Conservation (phyloP, 2,797 vertebrate genomes). For the Esox masquinongy region DNA sequence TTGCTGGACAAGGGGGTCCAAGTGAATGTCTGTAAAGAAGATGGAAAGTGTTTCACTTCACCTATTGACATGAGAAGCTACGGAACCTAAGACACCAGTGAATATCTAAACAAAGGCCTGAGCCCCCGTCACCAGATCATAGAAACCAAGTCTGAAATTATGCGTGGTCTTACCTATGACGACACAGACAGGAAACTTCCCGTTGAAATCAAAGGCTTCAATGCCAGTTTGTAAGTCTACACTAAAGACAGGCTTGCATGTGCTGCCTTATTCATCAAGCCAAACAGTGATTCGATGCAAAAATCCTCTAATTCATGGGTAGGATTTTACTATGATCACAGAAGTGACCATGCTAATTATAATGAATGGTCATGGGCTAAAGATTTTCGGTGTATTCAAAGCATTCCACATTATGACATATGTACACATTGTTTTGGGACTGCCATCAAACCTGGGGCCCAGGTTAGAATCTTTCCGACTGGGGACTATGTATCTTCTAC, state of each 20-base stretch:
- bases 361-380: neutral
- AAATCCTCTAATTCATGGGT: conserved; percentile 8
- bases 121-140: neutral
- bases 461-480: conserved; percentile 3
- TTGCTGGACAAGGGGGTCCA: neutral
- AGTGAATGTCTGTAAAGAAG: neutral
- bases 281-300: neutral
- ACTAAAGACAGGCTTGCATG: conserved; percentile 1
- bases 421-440: neutral
- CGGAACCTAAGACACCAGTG: neutral
- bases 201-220: neutral
- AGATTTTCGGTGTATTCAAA: neutral
- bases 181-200: neutral
- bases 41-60: neutral
- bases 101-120: neutral
- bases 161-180: neutral
- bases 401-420: neutral
- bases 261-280: neutral
- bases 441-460: neutral
- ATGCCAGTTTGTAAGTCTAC: conserved; percentile 11
- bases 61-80: neutral
- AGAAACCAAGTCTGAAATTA: neutral
- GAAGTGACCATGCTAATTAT: neutral
- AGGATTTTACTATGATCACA: conserved; percentile 6
- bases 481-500: too few relatives aligned